Base-by-base conservation (phyloP, 23 tunicate species). In the Styela clava region DNA sequence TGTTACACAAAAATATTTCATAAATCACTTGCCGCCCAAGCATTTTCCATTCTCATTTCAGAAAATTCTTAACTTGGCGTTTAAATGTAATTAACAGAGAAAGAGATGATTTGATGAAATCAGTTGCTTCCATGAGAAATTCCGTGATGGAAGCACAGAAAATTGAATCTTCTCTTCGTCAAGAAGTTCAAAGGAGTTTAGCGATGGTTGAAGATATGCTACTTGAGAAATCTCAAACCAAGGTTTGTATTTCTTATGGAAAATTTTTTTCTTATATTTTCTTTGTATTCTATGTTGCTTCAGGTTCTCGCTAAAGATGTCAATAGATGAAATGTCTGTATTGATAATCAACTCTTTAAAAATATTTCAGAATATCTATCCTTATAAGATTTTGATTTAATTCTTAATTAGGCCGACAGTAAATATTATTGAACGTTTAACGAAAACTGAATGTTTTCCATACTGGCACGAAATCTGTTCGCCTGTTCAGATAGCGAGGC, bases 101-200 rank as follows among this genome's bases (percentile, higher is more conserved):
- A 82, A 67, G 84, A 63, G 89, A 91, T 83, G 87, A 86, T n/a
- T 63, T 91, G 0, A 34, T 86, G 78, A 91, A 86, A 63, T 64
- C 97, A 21, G 79, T 86, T 19, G 35, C 82, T 0, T 72, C 89
- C 20, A 56, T 85, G 74, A 74, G 90, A 9, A 61, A 80, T 28
- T 37, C 83, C 2, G 34, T 86, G 24, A 62, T 16, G 3, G 79
- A 86, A 7, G 62, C 86, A 19, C 90, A 91, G 69, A 62, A 68
- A 31, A 73, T 61, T 31, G 89, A 91, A 73, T 35, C 82, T 0
- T 74, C 62, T 2, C 62, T 91, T 0, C 85, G 97, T 0, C 76
- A 63, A 86, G 90, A 91, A 1, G 67, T 91, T 22, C 97, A 91
- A 52, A 86, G 82, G 71, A 82, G 90, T 80, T 63, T 91, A 33